phyloP scores from a whole-genome alignment of 2,797 vertebrate species.

The Amniataba percoides region DNA sequence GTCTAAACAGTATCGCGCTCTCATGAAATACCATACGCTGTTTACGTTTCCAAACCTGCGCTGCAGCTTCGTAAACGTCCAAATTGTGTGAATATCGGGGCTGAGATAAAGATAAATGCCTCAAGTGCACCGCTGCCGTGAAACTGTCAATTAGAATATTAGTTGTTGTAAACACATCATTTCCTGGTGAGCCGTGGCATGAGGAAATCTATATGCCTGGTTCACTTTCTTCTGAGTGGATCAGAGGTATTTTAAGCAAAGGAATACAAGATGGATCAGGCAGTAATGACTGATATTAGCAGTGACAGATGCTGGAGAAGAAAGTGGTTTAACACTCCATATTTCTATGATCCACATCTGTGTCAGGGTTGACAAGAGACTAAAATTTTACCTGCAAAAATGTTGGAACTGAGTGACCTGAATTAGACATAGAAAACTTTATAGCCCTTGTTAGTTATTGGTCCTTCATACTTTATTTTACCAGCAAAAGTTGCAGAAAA shows the following conservation, averaged over 20 bases:
- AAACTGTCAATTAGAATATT: conserved; percentile 53
- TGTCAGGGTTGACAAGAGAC: neutral
- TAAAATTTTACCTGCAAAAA: neutral
- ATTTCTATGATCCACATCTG: conserved; percentile 7
- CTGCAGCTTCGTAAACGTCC: conserved; percentile 29
- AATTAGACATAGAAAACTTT: neutral
- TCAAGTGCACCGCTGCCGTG: conserved; percentile 11
- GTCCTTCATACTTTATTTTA: neutral
- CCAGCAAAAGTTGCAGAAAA: neutral
- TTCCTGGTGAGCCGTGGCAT: conserved; percentile 13
- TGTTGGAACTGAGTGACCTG: neutral
- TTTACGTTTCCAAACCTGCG: conserved; percentile 53
- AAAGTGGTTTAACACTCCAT: conserved; percentile 1
- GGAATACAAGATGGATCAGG: conserved; percentile 14
- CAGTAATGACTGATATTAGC: conserved; percentile 30
- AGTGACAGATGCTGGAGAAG: conserved; percentile 50
- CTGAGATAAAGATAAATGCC: conserved; percentile 41
- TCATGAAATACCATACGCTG: conserved; percentile 44
- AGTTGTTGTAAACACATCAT: conserved; percentile 52
- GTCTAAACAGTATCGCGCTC: conserved; percentile 45
- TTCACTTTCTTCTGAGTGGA: conserved; percentile 32
- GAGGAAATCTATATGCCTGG: conserved; percentile 15
- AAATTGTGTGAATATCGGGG: conserved; percentile 14
- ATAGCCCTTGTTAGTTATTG: neutral
- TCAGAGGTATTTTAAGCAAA: conserved; percentile 26